phyloP scores from a whole-genome alignment of 2,797 vertebrate genomes.

The Anabacerthia variegaticeps region DNA sequence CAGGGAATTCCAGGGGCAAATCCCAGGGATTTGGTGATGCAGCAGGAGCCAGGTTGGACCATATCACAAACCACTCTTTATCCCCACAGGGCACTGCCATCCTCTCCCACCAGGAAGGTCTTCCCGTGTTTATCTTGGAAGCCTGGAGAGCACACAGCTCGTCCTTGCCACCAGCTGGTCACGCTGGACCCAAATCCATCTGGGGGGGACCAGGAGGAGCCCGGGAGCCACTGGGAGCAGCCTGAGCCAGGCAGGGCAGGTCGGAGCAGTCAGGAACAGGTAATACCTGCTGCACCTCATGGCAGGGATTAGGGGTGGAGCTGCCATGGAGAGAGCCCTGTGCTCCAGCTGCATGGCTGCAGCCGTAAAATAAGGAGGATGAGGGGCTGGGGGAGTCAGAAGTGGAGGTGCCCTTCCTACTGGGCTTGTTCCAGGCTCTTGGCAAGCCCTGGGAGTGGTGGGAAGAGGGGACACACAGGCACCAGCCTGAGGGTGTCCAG shows the following conservation, averaged over 20 bases:
- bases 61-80: rapidly evolving
- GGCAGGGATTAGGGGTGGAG: not conserved
- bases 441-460: rapidly evolving
- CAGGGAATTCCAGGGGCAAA: not conserved
- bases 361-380: rapidly evolving
- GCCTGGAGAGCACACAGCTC: rapidly evolving
- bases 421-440: rapidly evolving
- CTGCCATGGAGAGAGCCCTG: not conserved
- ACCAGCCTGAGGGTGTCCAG: rapidly evolving
- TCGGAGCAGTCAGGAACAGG: not conserved
- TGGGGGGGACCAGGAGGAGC: not conserved
- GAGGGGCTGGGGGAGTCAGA: not conserved
- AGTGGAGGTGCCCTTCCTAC: not conserved
- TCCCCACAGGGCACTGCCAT: not conserved
- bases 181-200: not conserved
- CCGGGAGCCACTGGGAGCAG: not conserved
- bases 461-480: not conserved
- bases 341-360: not conserved
- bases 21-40: not conserved
- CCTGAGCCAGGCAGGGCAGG: not conserved
- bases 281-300: conserved; percentile 13
- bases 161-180: not conserved
- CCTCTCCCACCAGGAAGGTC: not conserved
- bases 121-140: not conserved
- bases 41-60: not conserved